Evolutionary conservation across 2,797 vertebrate species (phyloP), one percentile per base, ranked within the genome.

Genomic region (Rallus crepitans): DNA sequence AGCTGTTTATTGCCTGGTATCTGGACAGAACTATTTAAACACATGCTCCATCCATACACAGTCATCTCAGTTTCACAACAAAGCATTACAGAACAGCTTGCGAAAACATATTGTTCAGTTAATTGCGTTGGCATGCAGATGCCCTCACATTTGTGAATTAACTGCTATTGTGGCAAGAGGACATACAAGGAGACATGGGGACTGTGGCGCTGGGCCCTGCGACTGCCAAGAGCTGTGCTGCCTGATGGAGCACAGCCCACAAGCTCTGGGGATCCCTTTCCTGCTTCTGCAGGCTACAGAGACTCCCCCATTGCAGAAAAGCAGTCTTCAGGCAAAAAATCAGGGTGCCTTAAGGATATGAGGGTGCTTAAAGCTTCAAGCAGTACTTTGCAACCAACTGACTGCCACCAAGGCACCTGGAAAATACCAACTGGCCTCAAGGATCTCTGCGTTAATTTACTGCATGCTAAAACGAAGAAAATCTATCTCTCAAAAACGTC

Each of bases 51-150:
- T 30, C 75, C 5, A 20, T 68, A 89, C 69, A 72, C 80, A 95
- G 88, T 79, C 85, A 42, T 92, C 95, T 93, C 90, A 42, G 87
- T 96, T 95, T 94, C 94, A 92, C 86, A 96, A 95, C 90, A 92
- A 91, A 93, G 86, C 47, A 2, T 3, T 73, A 60, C 86, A 92
- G 94, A 96, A 96, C 96, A 97, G 95, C 85, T 97, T 97, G 94
- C 64, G 90, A 90, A 96, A 96, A 91, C 96, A 96, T 96, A 95
- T 94, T 96, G 96, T 93, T 94, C 78, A 55, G 88, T 65, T 96
- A 96, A 96, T 95, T 96, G 92, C 83, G 78, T 37, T 96, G 96
- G 95, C 94, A 93, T 87, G 87, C 91, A 92, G 83, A 90, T 82
- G 78, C 83, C 91, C 83, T 91, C 81, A 30, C 57, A 89, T 87